phyloP scores from a whole-genome alignment of 2,888 invertebrate genomes.

The Ennomos quercinarius region DNA sequence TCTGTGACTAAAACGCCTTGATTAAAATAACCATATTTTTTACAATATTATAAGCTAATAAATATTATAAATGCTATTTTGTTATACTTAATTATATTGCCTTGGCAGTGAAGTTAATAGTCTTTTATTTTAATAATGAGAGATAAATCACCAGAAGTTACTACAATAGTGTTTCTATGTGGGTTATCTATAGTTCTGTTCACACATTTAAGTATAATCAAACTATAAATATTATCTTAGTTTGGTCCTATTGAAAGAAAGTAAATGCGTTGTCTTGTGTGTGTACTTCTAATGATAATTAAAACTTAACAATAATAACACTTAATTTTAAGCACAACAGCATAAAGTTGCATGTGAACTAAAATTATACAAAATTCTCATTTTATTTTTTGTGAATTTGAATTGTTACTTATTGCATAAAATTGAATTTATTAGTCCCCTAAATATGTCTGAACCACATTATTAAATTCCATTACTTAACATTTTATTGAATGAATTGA shows the following conservation, averaged over 20 bases:
- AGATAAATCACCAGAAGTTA: no score
- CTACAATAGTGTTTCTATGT: no score
- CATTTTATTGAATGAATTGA: neutral
- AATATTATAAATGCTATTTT: no score
- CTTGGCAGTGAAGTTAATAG: no score
- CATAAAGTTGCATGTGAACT: slow-evolving; percentile 10
- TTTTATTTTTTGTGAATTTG: slow-evolving; percentile 9
- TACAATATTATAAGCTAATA: no score
- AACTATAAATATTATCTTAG: no score
- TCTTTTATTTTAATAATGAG: no score
- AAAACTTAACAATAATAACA: slow-evolving; percentile 3
- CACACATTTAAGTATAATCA: no score
- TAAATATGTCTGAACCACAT: neutral
- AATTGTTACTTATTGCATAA: slow-evolving; percentile 7
- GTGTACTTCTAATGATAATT: slow-evolving; percentile 10
- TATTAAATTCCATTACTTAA: neutral
- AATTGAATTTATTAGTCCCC: slow-evolving; percentile 12
- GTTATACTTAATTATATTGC: no score
- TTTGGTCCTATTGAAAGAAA: neutral
- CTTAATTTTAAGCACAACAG: slow-evolving; percentile 13
- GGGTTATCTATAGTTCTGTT: no score
- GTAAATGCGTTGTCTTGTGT: slow-evolving; percentile 10
- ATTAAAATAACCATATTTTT: no score
- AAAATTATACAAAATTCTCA: slow-evolving; percentile 13
- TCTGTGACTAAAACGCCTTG: no score